phyloP scores from a whole-genome alignment of 2,888 invertebrate genomes.

The Hololepta plana region DNA sequence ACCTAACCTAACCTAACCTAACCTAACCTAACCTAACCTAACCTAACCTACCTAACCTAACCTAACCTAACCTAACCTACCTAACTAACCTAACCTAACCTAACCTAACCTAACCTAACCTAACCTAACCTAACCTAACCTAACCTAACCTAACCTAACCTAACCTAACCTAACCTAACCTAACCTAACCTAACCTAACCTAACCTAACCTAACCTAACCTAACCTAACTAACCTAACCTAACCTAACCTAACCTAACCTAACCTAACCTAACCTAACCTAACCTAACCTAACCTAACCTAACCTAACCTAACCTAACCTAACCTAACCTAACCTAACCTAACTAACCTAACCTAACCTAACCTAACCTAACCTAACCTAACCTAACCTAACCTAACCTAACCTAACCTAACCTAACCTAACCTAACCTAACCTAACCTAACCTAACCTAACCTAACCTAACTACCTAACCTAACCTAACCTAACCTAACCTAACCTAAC shows the following conservation, averaged over 20 bases:
- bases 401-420: slow-evolving; percentile 7
- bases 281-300: slow-evolving; percentile 5
- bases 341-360: slow-evolving; percentile 4
- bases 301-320: slow-evolving; percentile 5
- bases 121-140: slow-evolving; percentile 8
- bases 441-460: slow-evolving; percentile 7
- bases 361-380: slow-evolving; percentile 7
- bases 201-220: slow-evolving; percentile 8
- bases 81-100: slow-evolving; percentile 8
- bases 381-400: slow-evolving; percentile 8
- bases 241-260: slow-evolving; percentile 3
- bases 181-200: slow-evolving; percentile 8
- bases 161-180: slow-evolving; percentile 8
- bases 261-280: slow-evolving; percentile 4
- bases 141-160: slow-evolving; percentile 7
- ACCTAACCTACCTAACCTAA: slow-evolving; percentile 7
- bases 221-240: slow-evolving; percentile 9
- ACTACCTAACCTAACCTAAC: slow-evolving; percentile 7
- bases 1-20: slow-evolving; percentile 5
- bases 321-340: slow-evolving; percentile 2
- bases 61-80: slow-evolving; percentile 5
- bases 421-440: slow-evolving; percentile 5
- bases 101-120: slow-evolving; percentile 9
- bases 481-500: slow-evolving; percentile 7
- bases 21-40: slow-evolving; percentile 5